Conservation (phyloP, 53 echinoderm and acorn worm genomes). For the Temnopleurus reevesii region DNA sequence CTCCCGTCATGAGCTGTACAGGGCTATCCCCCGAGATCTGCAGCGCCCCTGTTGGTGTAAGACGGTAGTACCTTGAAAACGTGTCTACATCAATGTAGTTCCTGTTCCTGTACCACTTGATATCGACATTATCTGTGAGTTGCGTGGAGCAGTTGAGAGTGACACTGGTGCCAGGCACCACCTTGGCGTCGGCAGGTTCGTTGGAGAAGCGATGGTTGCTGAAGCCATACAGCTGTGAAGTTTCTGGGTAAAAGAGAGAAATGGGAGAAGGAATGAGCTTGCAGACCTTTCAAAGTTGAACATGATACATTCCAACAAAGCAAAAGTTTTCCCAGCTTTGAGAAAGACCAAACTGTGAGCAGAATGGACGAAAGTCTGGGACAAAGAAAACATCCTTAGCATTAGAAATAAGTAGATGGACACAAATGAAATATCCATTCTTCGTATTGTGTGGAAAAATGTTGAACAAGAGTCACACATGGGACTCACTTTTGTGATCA, state of each 20-base stretch:
- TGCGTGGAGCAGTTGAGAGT: slow-evolving; percentile 67
- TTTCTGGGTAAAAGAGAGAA: neutral
- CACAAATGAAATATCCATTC: no score
- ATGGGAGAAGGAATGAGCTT: no score
- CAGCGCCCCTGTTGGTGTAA: slow-evolving; percentile 16
- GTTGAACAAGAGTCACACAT: no score
- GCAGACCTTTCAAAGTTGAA: no score
- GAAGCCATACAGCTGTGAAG: slow-evolving; percentile 33
- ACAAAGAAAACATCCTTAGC: no score
- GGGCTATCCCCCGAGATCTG: slow-evolving; percentile 19
- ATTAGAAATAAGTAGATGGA: no score
- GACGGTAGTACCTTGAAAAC: neutral
- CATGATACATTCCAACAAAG: no score
- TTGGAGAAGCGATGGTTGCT: slow-evolving; percentile 49
- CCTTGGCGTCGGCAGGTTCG: slow-evolving; percentile 67
- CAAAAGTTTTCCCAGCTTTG: no score
- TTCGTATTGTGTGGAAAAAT: no score
- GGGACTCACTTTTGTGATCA: no score
- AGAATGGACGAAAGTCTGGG: no score
- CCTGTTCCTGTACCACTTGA: slow-evolving; percentile 43
- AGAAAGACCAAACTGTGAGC: no score
- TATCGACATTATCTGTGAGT: neutral
- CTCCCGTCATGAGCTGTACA: neutral
- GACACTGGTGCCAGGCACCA: slow-evolving; percentile 48
- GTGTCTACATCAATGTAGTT: neutral